phyloP scores from a whole-genome alignment of 1,140 invertebrate species.

The Lamellibrachia luymesi region DNA sequence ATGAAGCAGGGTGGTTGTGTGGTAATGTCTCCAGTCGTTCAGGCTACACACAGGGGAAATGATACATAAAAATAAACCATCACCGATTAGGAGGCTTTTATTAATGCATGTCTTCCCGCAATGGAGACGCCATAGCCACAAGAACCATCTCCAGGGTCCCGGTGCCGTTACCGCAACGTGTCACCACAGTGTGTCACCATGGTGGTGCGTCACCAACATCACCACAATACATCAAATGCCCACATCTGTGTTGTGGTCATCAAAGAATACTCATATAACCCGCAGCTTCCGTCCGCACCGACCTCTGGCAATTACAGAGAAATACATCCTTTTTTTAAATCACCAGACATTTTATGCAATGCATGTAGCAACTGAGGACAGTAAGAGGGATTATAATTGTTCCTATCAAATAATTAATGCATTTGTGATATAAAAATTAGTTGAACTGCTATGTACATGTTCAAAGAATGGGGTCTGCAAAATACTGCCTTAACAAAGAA shows the following conservation, averaged over 20 bases:
- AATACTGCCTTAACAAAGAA: background rate
- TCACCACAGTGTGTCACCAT: background rate
- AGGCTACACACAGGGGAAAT: background rate
- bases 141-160: background rate
- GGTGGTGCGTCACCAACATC: background rate
- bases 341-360: background rate
- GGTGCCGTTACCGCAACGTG: background rate
- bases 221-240: background rate
- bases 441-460: background rate
- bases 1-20: background rate
- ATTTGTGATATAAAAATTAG: background rate
- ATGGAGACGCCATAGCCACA: background rate
- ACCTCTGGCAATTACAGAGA: background rate
- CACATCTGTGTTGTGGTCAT: background rate
- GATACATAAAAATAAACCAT: background rate
- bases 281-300: background rate
- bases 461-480: background rate
- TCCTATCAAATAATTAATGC: background rate
- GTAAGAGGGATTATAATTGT: background rate
- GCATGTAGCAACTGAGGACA: background rate
- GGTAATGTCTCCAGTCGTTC: background rate
- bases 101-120: conserved; percentile 1
- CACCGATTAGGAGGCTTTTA: background rate
- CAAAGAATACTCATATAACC: background rate
- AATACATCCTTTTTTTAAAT: background rate